Evolutionary conservation across 2,888 invertebrate species (phyloP).

Genomic region (Camponotus fellah): DNA sequence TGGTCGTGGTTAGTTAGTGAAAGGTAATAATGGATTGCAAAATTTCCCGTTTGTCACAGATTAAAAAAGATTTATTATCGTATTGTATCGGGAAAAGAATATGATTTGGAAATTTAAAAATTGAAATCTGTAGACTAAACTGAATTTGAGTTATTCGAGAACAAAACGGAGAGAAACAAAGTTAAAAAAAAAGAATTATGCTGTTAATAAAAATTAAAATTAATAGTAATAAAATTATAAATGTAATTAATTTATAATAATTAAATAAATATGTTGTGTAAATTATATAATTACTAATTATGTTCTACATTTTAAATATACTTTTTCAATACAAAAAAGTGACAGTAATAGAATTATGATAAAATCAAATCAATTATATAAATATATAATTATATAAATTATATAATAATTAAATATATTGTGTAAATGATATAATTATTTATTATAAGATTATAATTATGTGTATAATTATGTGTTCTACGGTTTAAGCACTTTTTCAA

Average conservation of each 20-base stretch:
- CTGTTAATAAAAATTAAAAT: neutral
- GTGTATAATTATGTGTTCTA: neutral
- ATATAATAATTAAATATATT: no score
- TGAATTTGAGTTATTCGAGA: slow-evolving; percentile 1
- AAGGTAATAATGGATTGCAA: slow-evolving; percentile 7
- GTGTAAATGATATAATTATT: neutral
- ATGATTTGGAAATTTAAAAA: neutral
- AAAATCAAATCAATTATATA: neutral
- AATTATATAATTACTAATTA: neutral
- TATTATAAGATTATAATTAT: neutral
- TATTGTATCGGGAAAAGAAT: neutral
- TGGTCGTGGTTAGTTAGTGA: slow-evolving; percentile 12
- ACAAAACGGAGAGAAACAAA: neutral
- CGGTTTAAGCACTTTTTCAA: neutral
- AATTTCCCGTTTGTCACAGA: slow-evolving; percentile 32
- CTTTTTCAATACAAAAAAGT: neutral
- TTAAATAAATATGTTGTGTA: neutral
- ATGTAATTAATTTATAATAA: neutral
- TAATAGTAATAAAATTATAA: neutral
- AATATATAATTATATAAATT: no score
- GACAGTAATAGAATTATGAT: neutral
- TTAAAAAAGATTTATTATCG: slow-evolving; percentile 16
- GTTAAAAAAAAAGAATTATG: neutral
- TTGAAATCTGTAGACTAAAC: neutral
- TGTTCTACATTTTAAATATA: no score